Percentiles rank a stretch among this genome's conserved stretches.
Conservation (phyloP, 2,797 vertebrate species). For the Lepilemur septentrionalis region DNA sequence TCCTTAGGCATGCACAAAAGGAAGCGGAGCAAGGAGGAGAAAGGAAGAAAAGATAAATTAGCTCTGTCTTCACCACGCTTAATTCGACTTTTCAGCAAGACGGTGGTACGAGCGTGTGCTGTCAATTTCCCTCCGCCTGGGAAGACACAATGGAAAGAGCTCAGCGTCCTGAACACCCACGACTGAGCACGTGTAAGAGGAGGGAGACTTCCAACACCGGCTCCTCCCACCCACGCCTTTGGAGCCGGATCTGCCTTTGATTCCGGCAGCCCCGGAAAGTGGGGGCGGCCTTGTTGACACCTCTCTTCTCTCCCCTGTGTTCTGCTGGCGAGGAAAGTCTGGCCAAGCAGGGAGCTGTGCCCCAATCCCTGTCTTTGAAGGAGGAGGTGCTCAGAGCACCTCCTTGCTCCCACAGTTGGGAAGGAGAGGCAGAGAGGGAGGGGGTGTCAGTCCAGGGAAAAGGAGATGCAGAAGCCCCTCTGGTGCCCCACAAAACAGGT, state of each 20-base stretch:
- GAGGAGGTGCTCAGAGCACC: neutral
- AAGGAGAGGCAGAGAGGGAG: neutral
- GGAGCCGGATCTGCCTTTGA: neutral
- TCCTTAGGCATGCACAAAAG: neutral
- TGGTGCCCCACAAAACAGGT: neutral
- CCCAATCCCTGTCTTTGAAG: neutral
- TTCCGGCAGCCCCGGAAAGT: neutral
- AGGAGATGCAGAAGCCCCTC: neutral
- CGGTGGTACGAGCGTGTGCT: neutral
- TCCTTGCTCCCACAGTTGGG: neutral
- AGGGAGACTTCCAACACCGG: neutral
- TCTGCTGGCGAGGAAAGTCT: neutral
- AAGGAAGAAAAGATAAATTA: constrained; percentile 30
- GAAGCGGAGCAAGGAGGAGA: constrained; percentile 19
- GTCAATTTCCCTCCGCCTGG: neutral
- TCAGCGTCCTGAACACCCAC: neutral
- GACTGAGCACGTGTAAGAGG: neutral
- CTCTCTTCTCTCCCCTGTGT: neutral
- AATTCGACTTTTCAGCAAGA: constrained; percentile 50
- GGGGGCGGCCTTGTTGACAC: no score
- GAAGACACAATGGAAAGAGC: neutral
- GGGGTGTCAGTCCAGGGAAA: neutral
- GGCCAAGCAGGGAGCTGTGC: neutral
- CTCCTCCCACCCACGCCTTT: neutral
- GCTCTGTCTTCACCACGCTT: constrained; percentile 49